Conservation (phyloP, 2,113 vertebrate species). For the Corythornis madagascariensis region DNA sequence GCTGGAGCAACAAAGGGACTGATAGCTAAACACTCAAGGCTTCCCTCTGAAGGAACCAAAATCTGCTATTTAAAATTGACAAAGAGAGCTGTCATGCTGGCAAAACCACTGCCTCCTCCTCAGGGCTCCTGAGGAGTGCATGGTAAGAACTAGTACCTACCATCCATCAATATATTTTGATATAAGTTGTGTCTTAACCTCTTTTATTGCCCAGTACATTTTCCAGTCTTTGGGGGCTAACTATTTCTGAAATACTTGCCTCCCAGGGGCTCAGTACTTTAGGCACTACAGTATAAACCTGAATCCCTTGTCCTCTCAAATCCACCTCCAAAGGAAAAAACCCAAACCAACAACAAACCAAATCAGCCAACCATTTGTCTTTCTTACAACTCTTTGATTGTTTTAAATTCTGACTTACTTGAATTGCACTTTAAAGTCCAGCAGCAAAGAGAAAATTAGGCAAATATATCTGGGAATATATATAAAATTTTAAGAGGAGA, state of each 20-base stretch:
- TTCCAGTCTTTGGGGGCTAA: background rate
- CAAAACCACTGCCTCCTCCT: background rate
- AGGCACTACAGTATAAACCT: background rate
- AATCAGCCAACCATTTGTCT: background rate
- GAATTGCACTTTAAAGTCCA: constrained; percentile 65
- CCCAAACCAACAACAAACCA: background rate
- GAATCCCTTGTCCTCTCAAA: background rate
- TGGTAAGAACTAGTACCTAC: background rate
- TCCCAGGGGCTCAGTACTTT: background rate
- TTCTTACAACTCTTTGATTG: background rate
- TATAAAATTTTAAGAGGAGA: background rate
- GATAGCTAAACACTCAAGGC: constrained; percentile 13
- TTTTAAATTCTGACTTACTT: constrained; percentile 18
- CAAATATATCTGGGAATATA: background rate
- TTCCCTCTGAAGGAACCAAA: background rate
- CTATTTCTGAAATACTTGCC: background rate
- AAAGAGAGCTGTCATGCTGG: background rate
- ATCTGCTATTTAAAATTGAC: background rate
- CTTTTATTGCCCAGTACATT: background rate
- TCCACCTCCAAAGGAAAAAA: background rate
- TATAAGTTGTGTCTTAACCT: background rate
- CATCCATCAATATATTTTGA: background rate
- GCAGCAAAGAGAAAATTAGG: constrained; percentile 22
- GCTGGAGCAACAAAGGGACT: constrained; percentile 10
- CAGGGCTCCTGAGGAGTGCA: background rate